Conservation (phyloP, 1,140 invertebrate species). For the Palaemon carinicauda region DNA sequence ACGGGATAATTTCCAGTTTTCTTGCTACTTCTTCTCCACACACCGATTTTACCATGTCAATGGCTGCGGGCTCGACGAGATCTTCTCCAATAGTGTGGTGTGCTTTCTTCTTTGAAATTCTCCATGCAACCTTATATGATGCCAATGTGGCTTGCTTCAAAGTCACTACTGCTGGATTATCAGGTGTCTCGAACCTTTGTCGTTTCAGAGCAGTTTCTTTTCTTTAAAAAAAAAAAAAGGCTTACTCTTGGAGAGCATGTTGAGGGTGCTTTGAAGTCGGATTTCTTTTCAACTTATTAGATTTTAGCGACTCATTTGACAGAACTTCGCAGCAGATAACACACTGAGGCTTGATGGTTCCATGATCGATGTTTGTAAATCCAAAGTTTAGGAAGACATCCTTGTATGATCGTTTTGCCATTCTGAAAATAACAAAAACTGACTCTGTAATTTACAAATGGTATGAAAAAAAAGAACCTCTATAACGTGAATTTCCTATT, state of each 20-base stretch:
- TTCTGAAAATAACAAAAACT: background rate
- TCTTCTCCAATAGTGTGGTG: conserved; percentile 25
- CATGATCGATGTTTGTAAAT: background rate
- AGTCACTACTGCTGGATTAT: conserved; percentile 29
- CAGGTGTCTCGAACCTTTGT: conserved; percentile 30
- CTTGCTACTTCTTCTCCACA: background rate
- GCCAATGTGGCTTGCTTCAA: conserved; percentile 35
- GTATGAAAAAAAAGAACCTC: too few species aligned
- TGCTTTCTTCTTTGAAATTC: conserved; percentile 34
- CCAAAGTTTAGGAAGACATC: conserved; percentile 2
- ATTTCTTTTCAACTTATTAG: background rate
- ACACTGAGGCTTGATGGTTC: conserved; percentile 20
- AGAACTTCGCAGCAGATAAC: too few species aligned
- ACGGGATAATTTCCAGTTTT: background rate
- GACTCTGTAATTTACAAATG: background rate
- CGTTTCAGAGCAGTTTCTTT: conserved; percentile 26
- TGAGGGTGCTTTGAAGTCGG: conserved; percentile 10
- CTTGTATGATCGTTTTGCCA: conserved; percentile 17
- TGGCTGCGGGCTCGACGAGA: background rate
- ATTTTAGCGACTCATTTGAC: too few species aligned
- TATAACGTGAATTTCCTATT: too few species aligned
- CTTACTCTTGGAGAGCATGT: conserved; percentile 19
- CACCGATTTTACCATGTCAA: background rate
- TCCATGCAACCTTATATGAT: conserved; percentile 33
- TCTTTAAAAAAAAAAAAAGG: conserved; percentile 25